Percentiles rank a stretch among this genome's conserved stretches.
Evolutionary conservation across 2,888 invertebrate genomes (phyloP).

Genomic region (Leucophenga montana): DNA sequence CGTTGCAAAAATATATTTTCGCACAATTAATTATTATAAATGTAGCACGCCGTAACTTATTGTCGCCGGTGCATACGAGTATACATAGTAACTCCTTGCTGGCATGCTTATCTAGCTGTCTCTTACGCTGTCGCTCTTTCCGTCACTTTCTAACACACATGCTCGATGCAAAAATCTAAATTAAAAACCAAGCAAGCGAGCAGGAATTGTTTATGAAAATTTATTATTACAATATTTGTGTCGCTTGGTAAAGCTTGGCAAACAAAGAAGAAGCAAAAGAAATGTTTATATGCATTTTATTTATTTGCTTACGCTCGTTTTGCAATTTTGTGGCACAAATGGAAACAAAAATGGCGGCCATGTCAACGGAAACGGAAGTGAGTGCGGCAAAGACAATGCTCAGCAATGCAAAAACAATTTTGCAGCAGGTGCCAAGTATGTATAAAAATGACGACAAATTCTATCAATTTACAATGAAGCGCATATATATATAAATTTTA

Average conservation of each 20-base stretch:
- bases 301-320: slow-evolving; percentile 3
- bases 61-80: slow-evolving; percentile 31
- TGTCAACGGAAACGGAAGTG: not conserved
- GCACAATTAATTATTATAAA: slow-evolving; percentile 72
- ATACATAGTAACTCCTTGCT: slow-evolving; percentile 41
- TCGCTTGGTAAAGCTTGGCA: slow-evolving; percentile 42
- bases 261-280: too few relatives aligned
- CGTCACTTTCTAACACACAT: slow-evolving; percentile 10
- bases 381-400: not conserved
- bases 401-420: not conserved
- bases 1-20: slow-evolving; percentile 68
- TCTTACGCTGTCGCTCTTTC: too few relatives aligned
- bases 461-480: not conserved
- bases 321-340: not conserved
- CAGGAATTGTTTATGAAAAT: slow-evolving; percentile 65
- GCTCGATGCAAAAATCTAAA: slow-evolving; percentile 7
- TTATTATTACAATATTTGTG: slow-evolving; percentile 67
- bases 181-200: slow-evolving; percentile 30
- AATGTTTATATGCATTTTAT: slow-evolving; percentile 9
- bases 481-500: not conserved
- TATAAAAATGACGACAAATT: not conserved
- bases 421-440: slow-evolving; percentile 10
- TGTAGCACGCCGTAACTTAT: slow-evolving; percentile 52
- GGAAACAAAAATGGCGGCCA: not conserved
- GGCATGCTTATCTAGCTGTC: not conserved